A percentile compares a stretch with the other conserved stretches of the same genome.
Conservation (phyloP, 2,888 invertebrate genomes). For the Heliconius erato region DNA sequence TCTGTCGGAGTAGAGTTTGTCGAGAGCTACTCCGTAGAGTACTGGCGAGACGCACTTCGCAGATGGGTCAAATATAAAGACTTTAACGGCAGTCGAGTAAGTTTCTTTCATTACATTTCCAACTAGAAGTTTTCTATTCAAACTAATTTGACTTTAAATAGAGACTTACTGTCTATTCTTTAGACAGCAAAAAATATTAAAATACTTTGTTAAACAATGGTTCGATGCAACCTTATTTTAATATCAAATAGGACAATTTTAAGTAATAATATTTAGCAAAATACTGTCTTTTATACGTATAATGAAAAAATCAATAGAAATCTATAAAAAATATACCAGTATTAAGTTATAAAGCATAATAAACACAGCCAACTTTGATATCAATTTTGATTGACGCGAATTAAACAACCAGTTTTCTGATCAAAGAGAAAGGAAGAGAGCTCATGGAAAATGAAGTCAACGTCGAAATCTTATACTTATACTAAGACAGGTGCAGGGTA, state of each 20-base stretch:
- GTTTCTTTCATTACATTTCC: conserved; percentile 55
- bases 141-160: background rate
- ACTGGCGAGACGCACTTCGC: conserved; percentile 89
- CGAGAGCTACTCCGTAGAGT: conserved; percentile 93
- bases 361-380: background rate
- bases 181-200: background rate
- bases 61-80: conserved; percentile 93
- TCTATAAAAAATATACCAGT: too few relatives aligned
- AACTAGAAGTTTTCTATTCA: background rate
- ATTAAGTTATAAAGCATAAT: background rate
- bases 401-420: background rate
- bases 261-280: too few relatives aligned
- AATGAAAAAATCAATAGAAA: too few relatives aligned
- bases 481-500: background rate
- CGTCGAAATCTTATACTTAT: background rate
- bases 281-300: too few relatives aligned
- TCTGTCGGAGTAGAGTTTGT: conserved; percentile 96
- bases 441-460: background rate
- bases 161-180: background rate
- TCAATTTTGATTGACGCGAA: conserved; percentile 5
- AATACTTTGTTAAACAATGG: too few relatives aligned
- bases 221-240: too few relatives aligned
- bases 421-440: conserved; percentile 14
- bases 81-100: conserved; percentile 91
- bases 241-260: too few relatives aligned